Percentiles rank a stretch among this genome's conserved stretches.
Conservation (phyloP, 2,113 vertebrate genomes). For the Archilochus colubris region DNA sequence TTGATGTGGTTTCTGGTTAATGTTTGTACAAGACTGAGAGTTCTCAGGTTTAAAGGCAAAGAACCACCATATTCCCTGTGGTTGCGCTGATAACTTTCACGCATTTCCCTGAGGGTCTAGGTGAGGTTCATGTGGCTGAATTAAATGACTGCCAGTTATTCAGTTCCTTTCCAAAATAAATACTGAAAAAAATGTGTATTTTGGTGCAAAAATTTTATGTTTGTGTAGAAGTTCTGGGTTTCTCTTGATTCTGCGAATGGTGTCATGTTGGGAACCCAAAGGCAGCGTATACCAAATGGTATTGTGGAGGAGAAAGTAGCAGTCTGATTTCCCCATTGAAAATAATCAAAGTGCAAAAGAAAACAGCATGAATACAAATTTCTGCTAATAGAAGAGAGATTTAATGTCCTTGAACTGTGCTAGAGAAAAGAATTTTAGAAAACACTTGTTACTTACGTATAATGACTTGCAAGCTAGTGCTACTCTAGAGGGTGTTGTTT, state of each 20-base stretch:
- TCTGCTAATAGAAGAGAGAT: neutral
- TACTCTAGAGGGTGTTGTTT: neutral
- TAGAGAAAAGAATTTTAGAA: slow-evolving; percentile 10
- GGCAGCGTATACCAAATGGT: neutral
- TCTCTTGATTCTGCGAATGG: neutral
- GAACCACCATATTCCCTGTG: neutral
- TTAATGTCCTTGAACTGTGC: slow-evolving; percentile 32
- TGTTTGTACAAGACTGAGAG: neutral
- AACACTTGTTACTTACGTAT: neutral
- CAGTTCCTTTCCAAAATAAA: neutral
- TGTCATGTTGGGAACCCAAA: neutral
- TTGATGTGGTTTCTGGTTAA: slow-evolving; percentile 55
- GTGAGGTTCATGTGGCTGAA: neutral
- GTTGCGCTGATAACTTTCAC: neutral
- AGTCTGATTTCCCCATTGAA: neutral
- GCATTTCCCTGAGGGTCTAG: neutral
- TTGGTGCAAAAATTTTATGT: neutral
- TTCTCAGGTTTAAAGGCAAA: neutral
- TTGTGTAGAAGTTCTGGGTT: neutral
- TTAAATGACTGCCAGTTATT: neutral
- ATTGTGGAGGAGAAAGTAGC: neutral
- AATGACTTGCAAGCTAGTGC: slow-evolving; percentile 7
- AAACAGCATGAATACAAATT: slow-evolving; percentile 15
- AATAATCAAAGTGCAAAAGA: neutral
- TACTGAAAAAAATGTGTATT: neutral